Conservation (phyloP, 2,888 invertebrate species). For the Mesochorus sp. region DNA sequence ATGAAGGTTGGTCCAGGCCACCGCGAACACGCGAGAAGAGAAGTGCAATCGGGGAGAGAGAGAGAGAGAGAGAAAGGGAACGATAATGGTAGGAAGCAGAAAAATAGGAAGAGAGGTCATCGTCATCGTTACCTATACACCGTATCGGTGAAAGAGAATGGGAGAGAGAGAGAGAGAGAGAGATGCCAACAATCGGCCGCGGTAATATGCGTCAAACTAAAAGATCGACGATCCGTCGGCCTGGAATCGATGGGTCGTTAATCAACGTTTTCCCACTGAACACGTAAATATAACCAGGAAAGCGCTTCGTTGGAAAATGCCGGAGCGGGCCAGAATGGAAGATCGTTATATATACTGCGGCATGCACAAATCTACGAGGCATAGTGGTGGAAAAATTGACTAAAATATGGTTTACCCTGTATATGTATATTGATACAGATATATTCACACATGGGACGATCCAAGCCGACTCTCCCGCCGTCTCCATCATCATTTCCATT, state of each 20-base stretch:
- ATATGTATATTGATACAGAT: not conserved
- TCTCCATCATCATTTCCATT: too few species aligned
- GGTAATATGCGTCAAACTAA: conserved; percentile 65
- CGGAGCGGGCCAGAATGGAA: not conserved
- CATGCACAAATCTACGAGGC: not conserved
- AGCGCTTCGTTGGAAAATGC: conserved; percentile 29
- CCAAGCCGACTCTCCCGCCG: too few species aligned
- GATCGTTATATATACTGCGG: not conserved
- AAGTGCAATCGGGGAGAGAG: not conserved
- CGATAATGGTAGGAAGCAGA: too few species aligned
- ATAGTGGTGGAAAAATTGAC: conserved; percentile 25
- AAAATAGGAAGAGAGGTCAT: conserved; percentile 10
- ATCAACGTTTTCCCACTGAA: conserved; percentile 63
- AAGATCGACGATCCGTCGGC: conserved; percentile 66
- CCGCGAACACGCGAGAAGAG: not conserved
- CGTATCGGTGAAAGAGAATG: not conserved
- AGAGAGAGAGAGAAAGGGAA: conserved; percentile 1
- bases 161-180: not conserved
- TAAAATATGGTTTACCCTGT: not conserved
- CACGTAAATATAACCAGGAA: conserved; percentile 59
- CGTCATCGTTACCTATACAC: conserved; percentile 17
- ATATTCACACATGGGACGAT: too few species aligned
- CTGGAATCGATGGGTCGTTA: conserved; percentile 65
- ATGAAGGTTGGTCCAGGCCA: conserved; percentile 9
- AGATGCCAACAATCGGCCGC: conserved; percentile 56